Conservation (phyloP, 2,888 invertebrate species). For the Halictus ligatus region DNA sequence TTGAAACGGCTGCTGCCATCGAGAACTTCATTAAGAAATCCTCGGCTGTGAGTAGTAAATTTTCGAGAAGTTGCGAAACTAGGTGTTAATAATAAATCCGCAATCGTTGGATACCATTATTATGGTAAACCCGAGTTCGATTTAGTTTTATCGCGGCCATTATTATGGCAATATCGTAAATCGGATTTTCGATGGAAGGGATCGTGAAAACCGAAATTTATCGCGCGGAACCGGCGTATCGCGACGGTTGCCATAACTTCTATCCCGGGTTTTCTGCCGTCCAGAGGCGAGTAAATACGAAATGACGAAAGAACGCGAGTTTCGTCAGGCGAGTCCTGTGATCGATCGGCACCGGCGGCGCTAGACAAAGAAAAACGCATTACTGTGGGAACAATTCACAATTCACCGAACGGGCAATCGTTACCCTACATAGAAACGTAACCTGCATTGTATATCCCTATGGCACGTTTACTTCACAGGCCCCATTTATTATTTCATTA, state of each 20-base stretch:
- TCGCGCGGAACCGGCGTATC: slow-evolving; percentile 20
- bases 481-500: slow-evolving; percentile 57
- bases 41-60: neutral
- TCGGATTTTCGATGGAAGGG: neutral
- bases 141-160: neutral
- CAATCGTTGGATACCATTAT: neutral
- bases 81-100: slow-evolving; percentile 1
- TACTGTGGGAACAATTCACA: slow-evolving; percentile 66
- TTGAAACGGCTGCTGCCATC: neutral
- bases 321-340: slow-evolving; percentile 65
- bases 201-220: slow-evolving; percentile 18
- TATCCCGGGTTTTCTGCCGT: slow-evolving; percentile 45
- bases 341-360: slow-evolving; percentile 58
- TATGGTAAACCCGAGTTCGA: neutral
- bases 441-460: slow-evolving; percentile 47
- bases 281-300: slow-evolving; percentile 56
- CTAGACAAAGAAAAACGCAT: slow-evolving; percentile 57
- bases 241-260: slow-evolving; percentile 48
- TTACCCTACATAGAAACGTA: slow-evolving; percentile 50
- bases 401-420: slow-evolving; percentile 52
- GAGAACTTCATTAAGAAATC: neutral
- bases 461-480: slow-evolving; percentile 46
- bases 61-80: neutral
- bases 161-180: neutral
- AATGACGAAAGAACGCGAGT: slow-evolving; percentile 66